A percentile compares a stretch with the other conserved stretches of the same genome.
Conservation (phyloP, 2,888 invertebrate species). For the Xanthia togata region DNA sequence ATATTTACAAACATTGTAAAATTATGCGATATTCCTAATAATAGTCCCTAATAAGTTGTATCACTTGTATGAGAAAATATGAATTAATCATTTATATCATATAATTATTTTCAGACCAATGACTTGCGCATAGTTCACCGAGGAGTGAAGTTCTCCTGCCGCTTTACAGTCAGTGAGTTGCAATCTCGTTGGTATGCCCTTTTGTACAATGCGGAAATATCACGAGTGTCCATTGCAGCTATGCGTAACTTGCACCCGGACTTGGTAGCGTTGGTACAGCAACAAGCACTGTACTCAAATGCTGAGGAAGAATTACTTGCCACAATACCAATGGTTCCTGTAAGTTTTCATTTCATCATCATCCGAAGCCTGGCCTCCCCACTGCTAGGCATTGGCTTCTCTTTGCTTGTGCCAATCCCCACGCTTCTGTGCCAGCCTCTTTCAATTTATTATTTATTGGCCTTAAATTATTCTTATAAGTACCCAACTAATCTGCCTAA, state of each 20-base stretch:
- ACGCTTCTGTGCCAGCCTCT: background rate
- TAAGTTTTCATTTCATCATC: constrained; percentile 65
- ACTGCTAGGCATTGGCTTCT: too few species aligned
- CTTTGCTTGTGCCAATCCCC: background rate
- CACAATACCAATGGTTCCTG: constrained; percentile 92
- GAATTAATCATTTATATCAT: background rate
- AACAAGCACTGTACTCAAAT: constrained; percentile 96
- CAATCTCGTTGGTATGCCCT: constrained; percentile 99
- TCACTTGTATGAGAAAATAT: background rate
- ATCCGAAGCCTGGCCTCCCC: too few species aligned
- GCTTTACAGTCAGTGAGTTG: constrained; percentile 97
- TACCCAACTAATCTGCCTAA: background rate
- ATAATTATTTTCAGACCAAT: constrained; percentile 91
- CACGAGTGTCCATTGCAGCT: constrained; percentile 96
- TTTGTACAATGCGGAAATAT: constrained; percentile 98
- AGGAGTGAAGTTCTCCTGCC: constrained; percentile 98
- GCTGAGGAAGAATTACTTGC: constrained; percentile 97
- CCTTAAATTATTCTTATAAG: background rate
- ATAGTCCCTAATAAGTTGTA: too few species aligned
- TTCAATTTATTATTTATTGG: background rate
- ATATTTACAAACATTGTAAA: too few species aligned
- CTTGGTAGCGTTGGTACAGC: constrained; percentile 95
- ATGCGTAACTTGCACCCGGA: constrained; percentile 98
- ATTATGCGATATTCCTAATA: too few species aligned
- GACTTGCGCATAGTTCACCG: constrained; percentile 95